These are phyloP conservation scores for Corythornis vintsioides DNA, from an alignment of 2,113 vertebrate genomes.

Conservation along the genomic window DNA sequence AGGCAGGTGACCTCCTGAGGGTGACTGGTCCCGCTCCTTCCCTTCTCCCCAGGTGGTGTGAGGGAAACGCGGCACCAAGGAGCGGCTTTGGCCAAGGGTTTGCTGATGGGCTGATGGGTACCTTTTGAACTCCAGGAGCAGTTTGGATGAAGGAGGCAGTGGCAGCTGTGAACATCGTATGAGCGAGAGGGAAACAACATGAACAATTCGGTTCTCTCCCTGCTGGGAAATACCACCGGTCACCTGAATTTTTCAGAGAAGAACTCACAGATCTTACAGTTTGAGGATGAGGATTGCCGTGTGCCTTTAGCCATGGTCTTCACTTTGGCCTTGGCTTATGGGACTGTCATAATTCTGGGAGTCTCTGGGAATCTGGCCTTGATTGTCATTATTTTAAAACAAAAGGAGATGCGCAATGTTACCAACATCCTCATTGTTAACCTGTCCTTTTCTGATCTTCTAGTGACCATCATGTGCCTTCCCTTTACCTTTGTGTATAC, in stretches of 20 bases:
- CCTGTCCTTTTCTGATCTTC: conserved; percentile 86
- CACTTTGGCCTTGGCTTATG: conserved; percentile 83
- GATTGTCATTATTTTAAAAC: conserved; percentile 84
- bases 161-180: neutral
- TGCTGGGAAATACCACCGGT: conserved; percentile 67
- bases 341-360: conserved; percentile 85
- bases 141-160: neutral
- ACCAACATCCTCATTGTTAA: conserved; percentile 91
- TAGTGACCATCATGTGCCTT: conserved; percentile 86
- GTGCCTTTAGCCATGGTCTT: conserved; percentile 83
- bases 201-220: conserved; percentile 66
- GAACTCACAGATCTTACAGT: conserved; percentile 63
- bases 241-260: conserved; percentile 67
- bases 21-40: conserved; percentile 1
- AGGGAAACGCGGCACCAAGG: conserved; percentile 23
- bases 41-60: conserved; percentile 58
- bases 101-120: neutral
- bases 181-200: conserved; percentile 23
- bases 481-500: conserved; percentile 90
- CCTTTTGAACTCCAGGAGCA: neutral
- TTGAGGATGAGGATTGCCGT: conserved; percentile 74
- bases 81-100: neutral
- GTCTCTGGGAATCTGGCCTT: conserved; percentile 85
- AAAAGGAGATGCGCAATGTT: conserved; percentile 89
- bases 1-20: rapidly evolving